Conservation (phyloP, 2,888 invertebrate species). For the Apodemia mormo region DNA sequence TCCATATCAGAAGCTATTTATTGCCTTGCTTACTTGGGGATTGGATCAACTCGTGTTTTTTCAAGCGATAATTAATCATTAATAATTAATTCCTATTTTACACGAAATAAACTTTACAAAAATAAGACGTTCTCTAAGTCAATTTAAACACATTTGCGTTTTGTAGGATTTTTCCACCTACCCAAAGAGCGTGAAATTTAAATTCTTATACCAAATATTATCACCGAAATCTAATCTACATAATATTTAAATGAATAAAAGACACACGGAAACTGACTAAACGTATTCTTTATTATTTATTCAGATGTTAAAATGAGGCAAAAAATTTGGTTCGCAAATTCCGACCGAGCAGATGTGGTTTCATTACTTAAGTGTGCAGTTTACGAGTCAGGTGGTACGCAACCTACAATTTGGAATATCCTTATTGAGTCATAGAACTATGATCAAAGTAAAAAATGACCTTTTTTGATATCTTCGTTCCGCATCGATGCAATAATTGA, state of each 20-base stretch:
- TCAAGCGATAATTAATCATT: too few species aligned
- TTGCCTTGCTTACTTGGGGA: too few species aligned
- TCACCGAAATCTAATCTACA: not conserved
- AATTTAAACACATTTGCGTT: not conserved
- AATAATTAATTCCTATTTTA: too few species aligned
- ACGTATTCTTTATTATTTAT: slow-evolving; percentile 37
- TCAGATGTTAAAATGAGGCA: slow-evolving; percentile 41
- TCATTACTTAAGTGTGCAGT: slow-evolving; percentile 41
- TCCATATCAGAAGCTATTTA: too few species aligned
- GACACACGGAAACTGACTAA: slow-evolving; percentile 14
- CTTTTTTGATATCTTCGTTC: slow-evolving; percentile 23
- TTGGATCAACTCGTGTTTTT: too few species aligned
- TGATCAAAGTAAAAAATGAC: slow-evolving; percentile 31
- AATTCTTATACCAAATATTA: not conserved
- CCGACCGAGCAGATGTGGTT: slow-evolving; percentile 43
- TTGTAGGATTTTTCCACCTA: not conserved
- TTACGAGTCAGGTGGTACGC: slow-evolving; percentile 44
- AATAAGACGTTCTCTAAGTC: not conserved
- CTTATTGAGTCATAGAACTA: slow-evolving; percentile 26
- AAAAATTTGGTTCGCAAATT: slow-evolving; percentile 40
- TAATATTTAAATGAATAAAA: slow-evolving; percentile 8
- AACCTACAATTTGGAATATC: slow-evolving; percentile 38
- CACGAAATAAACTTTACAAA: not conserved
- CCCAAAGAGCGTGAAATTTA: not conserved
- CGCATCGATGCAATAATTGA: not conserved